These are phyloP conservation scores for Phyto melanocephala DNA, from an alignment of 2,888 invertebrate species.

Conservation along the genomic window DNA sequence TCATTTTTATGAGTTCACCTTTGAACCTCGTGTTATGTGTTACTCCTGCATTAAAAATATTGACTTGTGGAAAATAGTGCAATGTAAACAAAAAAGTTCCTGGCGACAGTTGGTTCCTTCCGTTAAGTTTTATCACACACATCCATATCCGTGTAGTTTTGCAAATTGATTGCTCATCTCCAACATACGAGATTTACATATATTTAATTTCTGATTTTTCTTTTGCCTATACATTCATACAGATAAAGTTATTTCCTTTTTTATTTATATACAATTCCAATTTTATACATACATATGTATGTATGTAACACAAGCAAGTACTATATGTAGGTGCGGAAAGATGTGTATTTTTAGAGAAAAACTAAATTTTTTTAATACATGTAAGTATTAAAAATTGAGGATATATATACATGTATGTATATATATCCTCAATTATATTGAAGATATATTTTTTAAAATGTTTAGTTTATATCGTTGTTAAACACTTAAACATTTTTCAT, in stretches of 20 bases:
- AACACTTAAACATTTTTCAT: constrained; percentile 53
- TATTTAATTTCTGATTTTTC: not conserved
- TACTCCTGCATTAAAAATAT: too few relatives aligned
- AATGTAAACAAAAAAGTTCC: constrained; percentile 21
- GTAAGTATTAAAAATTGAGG: too few relatives aligned
- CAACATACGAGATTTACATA: not conserved
- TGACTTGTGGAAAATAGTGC: too few relatives aligned
- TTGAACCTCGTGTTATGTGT: too few relatives aligned
- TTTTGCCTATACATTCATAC: too few relatives aligned
- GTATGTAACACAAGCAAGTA: too few relatives aligned
- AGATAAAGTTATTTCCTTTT: not conserved
- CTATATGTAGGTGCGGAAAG: too few relatives aligned
- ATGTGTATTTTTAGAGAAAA: not conserved
- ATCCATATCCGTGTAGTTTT: not conserved
- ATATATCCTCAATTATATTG: constrained; percentile 22
- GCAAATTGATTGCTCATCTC: not conserved
- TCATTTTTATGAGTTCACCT: too few relatives aligned
- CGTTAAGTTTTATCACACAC: not conserved
- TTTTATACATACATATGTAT: not conserved
- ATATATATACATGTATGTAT: too few relatives aligned
- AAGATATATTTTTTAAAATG: constrained; percentile 39
- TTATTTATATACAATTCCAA: not conserved
- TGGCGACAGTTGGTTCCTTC: constrained; percentile 40
- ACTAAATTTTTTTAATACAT: too few relatives aligned
- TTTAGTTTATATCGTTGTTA: constrained; percentile 33